Evolutionary conservation across 1,140 invertebrate species (phyloP).

Genomic region (Eurosta solidaginis): DNA sequence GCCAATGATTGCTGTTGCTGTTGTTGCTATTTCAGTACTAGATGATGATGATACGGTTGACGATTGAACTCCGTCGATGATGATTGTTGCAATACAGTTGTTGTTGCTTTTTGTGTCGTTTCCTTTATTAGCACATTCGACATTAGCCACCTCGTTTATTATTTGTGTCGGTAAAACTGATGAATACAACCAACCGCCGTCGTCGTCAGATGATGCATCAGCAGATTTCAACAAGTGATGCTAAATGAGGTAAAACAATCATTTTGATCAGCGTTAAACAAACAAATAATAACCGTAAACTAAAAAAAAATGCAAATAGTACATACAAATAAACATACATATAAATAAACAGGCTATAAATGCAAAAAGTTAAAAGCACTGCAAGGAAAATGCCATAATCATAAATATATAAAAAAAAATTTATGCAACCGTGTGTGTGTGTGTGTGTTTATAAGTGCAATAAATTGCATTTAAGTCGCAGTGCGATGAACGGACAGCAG

Average conservation of each 20-base stretch:
- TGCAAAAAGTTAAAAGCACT: neutral
- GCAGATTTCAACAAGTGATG: slow-evolving; percentile 55
- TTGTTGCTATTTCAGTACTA: neutral
- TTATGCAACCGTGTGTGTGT: neutral
- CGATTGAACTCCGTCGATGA: slow-evolving; percentile 49
- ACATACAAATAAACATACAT: neutral
- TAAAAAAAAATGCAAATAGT: neutral
- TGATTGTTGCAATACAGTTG: neutral
- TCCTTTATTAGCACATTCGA: neutral
- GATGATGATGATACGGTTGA: slow-evolving; percentile 47
- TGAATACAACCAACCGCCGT: slow-evolving; percentile 54
- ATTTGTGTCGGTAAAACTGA: slow-evolving; percentile 33
- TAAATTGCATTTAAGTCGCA: slow-evolving; percentile 41
- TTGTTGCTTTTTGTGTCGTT: slow-evolving; percentile 10
- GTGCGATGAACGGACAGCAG: slow-evolving; percentile 45
- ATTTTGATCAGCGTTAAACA: neutral
- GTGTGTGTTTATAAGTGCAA: neutral
- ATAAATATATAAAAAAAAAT: neutral
- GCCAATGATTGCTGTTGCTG: neutral
- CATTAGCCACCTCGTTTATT: slow-evolving; percentile 31
- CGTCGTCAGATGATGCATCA: slow-evolving; percentile 57
- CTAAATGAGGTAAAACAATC: slow-evolving; percentile 1
- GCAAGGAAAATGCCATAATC: neutral
- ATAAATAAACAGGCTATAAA: neutral
- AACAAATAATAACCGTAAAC: slow-evolving; percentile 39